Conservation (phyloP, 2,888 invertebrate species). For the Dasysyrphus albostriatus region DNA sequence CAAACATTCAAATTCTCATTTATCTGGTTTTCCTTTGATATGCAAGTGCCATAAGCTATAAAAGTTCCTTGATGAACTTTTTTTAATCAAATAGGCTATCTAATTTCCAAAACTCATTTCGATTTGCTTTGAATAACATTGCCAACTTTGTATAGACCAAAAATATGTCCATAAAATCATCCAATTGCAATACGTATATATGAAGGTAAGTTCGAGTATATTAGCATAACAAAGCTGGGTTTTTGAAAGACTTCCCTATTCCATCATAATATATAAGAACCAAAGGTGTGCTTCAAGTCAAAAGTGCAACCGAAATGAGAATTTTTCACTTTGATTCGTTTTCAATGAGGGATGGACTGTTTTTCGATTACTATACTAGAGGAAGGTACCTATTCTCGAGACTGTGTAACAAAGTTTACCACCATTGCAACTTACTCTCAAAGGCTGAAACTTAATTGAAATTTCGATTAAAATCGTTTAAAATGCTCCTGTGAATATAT, state of each 20-base stretch:
- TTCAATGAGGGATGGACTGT: background rate
- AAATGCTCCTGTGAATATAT: constrained; percentile 18
- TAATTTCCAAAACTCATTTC: constrained; percentile 19
- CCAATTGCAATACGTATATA: background rate
- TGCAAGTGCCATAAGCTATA: background rate
- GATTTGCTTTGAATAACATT: background rate
- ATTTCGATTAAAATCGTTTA: constrained; percentile 53
- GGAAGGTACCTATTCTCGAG: background rate
- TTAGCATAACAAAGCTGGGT: constrained; percentile 11
- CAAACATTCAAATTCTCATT: background rate
- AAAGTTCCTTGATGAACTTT: background rate
- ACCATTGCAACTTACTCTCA: constrained; percentile 1
- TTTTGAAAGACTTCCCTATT: background rate
- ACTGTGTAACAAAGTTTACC: constrained; percentile 21
- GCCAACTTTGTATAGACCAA: background rate
- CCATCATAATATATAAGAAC: background rate
- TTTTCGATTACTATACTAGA: background rate
- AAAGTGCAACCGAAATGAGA: constrained; percentile 49
- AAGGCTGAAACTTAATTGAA: constrained; percentile 59
- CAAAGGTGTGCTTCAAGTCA: constrained; percentile 19
- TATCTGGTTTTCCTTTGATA: constrained; percentile 1
- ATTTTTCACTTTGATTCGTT: constrained; percentile 19
- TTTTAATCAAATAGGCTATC: constrained; percentile 10
- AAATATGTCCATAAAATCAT: background rate
- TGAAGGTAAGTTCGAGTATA: background rate